Evolutionary conservation across 2,888 invertebrate genomes (phyloP), one percentile per base, ranked within the genome.

Genomic region (Sisyra terminalis): DNA sequence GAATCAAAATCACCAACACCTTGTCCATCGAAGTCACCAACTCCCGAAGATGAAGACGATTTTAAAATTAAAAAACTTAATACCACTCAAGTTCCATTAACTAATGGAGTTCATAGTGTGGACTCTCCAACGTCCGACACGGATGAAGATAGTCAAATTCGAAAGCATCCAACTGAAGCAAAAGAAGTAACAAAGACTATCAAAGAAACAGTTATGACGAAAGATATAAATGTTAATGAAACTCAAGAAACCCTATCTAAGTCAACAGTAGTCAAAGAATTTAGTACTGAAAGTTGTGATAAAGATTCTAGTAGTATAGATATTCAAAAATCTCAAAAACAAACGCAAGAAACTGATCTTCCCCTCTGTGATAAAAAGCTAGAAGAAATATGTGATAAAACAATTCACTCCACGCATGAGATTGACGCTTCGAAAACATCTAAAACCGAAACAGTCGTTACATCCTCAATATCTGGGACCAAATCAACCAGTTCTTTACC

Each of bases 401-500:
- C 3, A 24, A 24, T 24, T 24, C 24, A 24, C 24, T 24, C 24
- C 24, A 24, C 58, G 17, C 55, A 29, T 40, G 40, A 40, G 14
- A 44, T 42, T 9, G 18, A 31, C 10, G 37, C 24, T 18, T 36
- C 15, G 9, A 29, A 9, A 42, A 9, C 9, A 17, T 18, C 31
- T 5, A n/a, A 39, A 13, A 34, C 31, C 9, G 13, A 39, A 13
- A 34, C 32, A 34, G 6, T 15, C 18, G 17, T 17, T 44, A 9
- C 15, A 10, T 29, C 14, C 13, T 31, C 31, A 29, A 10, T 31
- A 8, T 34, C 29, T 14, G 18, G 15, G 15, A 34, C 13, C 13
- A 15, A 34, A 8, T 3, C 8, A 3, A 5, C 15, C 2, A 31
- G 11, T 3, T n/a, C n/a, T 3, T 31, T 31, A 31, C 5, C 2